Percentiles rank a stretch among this genome's conserved stretches.
Conservation (phyloP, 2,888 invertebrate genomes). For the Dorcus hopei region DNA sequence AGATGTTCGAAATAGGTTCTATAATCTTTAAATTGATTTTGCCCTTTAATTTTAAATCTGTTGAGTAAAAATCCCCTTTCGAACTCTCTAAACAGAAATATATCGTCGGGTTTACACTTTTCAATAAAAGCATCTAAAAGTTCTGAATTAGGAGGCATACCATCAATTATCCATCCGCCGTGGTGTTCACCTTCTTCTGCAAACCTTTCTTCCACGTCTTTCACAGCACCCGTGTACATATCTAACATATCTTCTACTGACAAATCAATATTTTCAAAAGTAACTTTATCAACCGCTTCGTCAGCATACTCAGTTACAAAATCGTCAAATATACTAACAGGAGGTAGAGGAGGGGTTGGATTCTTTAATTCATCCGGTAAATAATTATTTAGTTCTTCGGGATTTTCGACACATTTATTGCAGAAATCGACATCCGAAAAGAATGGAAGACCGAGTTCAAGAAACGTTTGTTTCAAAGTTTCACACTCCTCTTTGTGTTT, state of each 20-base stretch:
- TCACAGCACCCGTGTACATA: slow-evolving; percentile 47
- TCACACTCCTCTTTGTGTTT: not conserved
- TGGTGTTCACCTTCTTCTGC: slow-evolving; percentile 38
- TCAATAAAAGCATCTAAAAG: slow-evolving; percentile 52
- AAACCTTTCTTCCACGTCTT: slow-evolving; percentile 44
- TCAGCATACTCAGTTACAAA: slow-evolving; percentile 53
- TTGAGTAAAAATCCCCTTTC: slow-evolving; percentile 46
- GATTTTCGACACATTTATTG: slow-evolving; percentile 9
- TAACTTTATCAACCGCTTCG: slow-evolving; percentile 47
- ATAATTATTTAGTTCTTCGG: slow-evolving; percentile 33
- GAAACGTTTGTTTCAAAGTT: not conserved
- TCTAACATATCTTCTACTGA: slow-evolving; percentile 50
- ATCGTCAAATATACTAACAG: slow-evolving; percentile 45
- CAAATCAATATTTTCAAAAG: slow-evolving; percentile 48
- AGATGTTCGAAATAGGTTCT: slow-evolving; percentile 35
- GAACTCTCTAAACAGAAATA: slow-evolving; percentile 54
- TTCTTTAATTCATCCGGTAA: slow-evolving; percentile 46
- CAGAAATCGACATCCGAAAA: slow-evolving; percentile 10
- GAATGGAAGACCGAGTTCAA: slow-evolving; percentile 2
- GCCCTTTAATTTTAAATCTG: slow-evolving; percentile 29
- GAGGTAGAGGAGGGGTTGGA: slow-evolving; percentile 25
- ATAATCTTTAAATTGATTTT: slow-evolving; percentile 35
- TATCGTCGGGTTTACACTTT: slow-evolving; percentile 55
- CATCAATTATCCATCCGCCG: slow-evolving; percentile 62
- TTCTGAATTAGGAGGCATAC: slow-evolving; percentile 53